Base-by-base conservation (phyloP, 2,113 vertebrate species). In the Dicrurus megarhynchus region DNA sequence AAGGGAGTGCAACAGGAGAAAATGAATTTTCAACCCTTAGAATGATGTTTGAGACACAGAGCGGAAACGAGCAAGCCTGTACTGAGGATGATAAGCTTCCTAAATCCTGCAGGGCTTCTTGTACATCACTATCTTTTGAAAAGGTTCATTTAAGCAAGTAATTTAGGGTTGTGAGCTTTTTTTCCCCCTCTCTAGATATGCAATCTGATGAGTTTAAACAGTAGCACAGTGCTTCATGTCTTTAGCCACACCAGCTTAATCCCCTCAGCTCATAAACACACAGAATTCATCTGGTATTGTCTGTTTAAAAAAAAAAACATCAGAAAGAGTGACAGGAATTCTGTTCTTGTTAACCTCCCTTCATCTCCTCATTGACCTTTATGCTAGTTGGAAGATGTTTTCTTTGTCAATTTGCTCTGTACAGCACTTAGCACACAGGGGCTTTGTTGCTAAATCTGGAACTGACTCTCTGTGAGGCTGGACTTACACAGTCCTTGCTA, bases 141-240 rank as follows among this genome's bases (percentile, higher is more conserved):
- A 93, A 81, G 82, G 63, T 96, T 96, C 75, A 78, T 93, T 96
- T 94, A 93, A 92, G 82, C 79, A 96, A 93, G 76, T 67, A 93
- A 93, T 96, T 94, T 92, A 88, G 39, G 42, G 44, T 67, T 94
- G n/a, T 84, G 90, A 74, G 50, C 4, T 61, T 70, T 80, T 61
- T 75, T 42, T 5, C 1, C 9, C 7, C 8, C 6, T 35, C 74
- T 86, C 79, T 56, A 86, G 47, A 74, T 93, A 80, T 59, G 52
- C 1, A 1, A 35, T 78, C 92, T 78, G 76, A 86, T 92, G 67
- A 81, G 55, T 81, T 95, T 84, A 80, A 96, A 95, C 55, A 90
- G 55, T 57, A 85, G n/a, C 32, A 64, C 16, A 77, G n/a, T 1
- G 5, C 60, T 89, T 74, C 56, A 4, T 52, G 60, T 75, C 32